Percentiles rank a stretch among this genome's conserved stretches.
Evolutionary conservation across 2,888 invertebrate genomes (phyloP).

Genomic region (Petrolisthes cinctipes): DNA sequence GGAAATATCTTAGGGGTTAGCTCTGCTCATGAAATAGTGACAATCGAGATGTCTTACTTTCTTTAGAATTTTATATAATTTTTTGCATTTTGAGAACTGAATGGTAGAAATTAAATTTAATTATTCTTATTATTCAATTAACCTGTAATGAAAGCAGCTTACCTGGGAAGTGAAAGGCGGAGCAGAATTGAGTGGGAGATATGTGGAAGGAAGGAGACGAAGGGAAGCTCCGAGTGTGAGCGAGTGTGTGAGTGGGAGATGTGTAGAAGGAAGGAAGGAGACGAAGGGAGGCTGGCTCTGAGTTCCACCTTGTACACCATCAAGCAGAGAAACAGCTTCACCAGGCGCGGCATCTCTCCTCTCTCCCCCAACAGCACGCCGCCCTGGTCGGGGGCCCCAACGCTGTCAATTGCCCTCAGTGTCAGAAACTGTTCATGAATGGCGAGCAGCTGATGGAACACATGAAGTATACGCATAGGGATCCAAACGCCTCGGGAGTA

Average conservation of each 20-base stretch:
- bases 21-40: too few relatives aligned
- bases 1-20: background rate
- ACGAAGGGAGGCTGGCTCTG: background rate
- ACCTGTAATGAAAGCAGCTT: too few relatives aligned
- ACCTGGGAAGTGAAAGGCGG: background rate
- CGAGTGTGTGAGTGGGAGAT: background rate
- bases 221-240: background rate
- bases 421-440: constrained; percentile 93
- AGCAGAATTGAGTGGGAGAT: background rate
- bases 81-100: background rate
- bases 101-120: background rate
- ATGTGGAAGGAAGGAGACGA: background rate
- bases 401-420: constrained; percentile 91
- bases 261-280: background rate
- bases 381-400: constrained; percentile 92
- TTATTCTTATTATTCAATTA: too few relatives aligned
- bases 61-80: too few relatives aligned
- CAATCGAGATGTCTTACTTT: too few relatives aligned
- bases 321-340: background rate
- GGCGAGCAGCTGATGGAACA: constrained; percentile 94
- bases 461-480: constrained; percentile 95
- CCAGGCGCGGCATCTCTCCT: constrained; percentile 46
- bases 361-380: constrained; percentile 88
- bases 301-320: background rate
- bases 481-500: constrained; percentile 88